Evolutionary conservation across 2,113 vertebrate genomes (phyloP).

Genomic region (Gobiocypris rarus): DNA sequence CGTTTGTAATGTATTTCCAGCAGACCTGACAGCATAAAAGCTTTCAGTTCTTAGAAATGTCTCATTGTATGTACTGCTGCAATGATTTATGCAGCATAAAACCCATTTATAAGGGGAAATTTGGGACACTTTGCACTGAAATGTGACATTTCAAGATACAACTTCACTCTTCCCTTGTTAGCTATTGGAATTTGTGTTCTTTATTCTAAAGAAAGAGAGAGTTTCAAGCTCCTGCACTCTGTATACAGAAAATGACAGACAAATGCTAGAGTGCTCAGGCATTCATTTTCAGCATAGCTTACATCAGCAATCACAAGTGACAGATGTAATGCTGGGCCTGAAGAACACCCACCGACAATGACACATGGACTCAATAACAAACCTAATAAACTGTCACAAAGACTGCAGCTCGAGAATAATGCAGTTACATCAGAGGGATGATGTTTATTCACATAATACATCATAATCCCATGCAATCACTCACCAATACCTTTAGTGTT

Average conservation of each 20-base stretch:
- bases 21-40: neutral
- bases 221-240: neutral
- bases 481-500: neutral
- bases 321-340: constrained; percentile 31
- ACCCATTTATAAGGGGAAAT: neutral
- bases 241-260: constrained; percentile 9
- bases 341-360: constrained; percentile 47
- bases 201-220: neutral
- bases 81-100: neutral
- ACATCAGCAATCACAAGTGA: constrained; percentile 51
- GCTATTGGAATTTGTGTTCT: neutral
- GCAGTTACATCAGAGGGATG: constrained; percentile 12
- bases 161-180: neutral
- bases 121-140: neutral
- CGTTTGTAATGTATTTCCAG: neutral
- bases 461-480: constrained; percentile 26
- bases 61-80: neutral
- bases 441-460: constrained; percentile 31
- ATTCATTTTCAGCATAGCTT: constrained; percentile 29
- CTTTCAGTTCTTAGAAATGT: neutral
- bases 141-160: neutral
- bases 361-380: constrained; percentile 53
- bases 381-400: constrained; percentile 51
- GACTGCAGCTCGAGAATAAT: constrained; percentile 31
- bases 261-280: constrained; percentile 14